Evolutionary conservation across 2,888 invertebrate species (phyloP), one percentile per base, ranked within the genome.

Genomic region (Meiosimyza platycephala): DNA sequence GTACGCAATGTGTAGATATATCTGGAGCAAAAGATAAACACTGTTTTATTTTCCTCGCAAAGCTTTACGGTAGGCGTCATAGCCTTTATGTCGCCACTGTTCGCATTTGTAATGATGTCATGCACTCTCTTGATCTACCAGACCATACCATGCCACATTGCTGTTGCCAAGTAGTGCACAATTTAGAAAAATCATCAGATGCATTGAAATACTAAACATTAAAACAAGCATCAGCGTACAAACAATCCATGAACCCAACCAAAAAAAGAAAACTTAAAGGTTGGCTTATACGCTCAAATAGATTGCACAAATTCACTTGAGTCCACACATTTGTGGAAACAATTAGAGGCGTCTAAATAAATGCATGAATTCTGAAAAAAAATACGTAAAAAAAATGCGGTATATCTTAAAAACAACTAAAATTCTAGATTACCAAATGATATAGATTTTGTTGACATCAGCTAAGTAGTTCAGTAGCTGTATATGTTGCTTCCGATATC

Each of bases 1-100:
- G 50, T 68, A 68, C 68, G 59, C 68, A 68, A 7, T 68, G 48
- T 59, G 40, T 40, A n/a, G n/a, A n/a, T n/a, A 40, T 40, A 40
- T 68, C n/a, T 57, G 59, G 68, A 50, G 28, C 28, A 50, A 12
- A 47, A 22, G 6, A 40, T 6, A 40, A 40, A 40, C 6, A 40
- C 9, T 40, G 40, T 40, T 40, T 40, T 40, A 40, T 40, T 40
- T 40, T 40, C 40, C 4, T 40, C 9, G 9, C 40, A 40, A 40
- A 40, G 40, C 40, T 40, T 40, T 40, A 40, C 3, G 9, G 40
- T 40, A 40, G 40, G 40, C 40, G 40, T 40, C 40, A 40, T 6
- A 6, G 40, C 9, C 40, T 6, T 40, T 40, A 9, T 40, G 40
- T 40, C 40, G 40, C 40, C 40, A 7, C 40, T 40, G 6, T 40